Base-by-base conservation (phyloP, 1,140 invertebrate species). In the Scaptomyza montana region DNA sequence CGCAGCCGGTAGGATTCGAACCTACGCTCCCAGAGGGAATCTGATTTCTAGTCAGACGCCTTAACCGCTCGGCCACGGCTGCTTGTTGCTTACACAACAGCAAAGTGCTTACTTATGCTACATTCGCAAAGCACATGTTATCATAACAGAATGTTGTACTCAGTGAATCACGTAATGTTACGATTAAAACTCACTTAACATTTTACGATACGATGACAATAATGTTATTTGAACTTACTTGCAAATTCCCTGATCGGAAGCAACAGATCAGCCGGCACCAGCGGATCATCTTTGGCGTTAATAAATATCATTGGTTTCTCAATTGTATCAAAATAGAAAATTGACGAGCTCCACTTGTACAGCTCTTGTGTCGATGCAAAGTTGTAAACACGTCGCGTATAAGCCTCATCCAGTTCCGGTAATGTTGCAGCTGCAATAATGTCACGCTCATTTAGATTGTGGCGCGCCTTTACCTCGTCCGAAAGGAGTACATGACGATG, bases 221-320 rank as follows among this genome's bases (percentile, higher is more conserved):
- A 25, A 2, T 25, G 21, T 25, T 25, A 25, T 25, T 1, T 2
- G 8, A 43, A 87, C 94, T 95, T 92, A 97, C 96, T 93, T 77
- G 95, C 95, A 93, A 95, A 94, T 57, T 95, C 93, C 86, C 95
- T 95, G 10, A 97, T 95, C 12, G 95, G 94, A 16, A 94, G 93
- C 51, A 96, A 90, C 5, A 98, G 92, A 12, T 93, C 92, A 74
- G 95, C 94, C 10, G 97, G 97, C 50, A 98, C 95, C 33, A 98
- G 93, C 2, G 97, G 97, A 93, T 98, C 97, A 92, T 98, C 97
- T 65, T 94, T 93, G 30, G 97, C 94, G 92, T 98, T 98, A 21
- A 98, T 94, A 85, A 98, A 97, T 70, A 98, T 94, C 94, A 98
- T 97, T 7, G 97, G 97, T 21, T 95, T 95, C 36, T 94, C 92